phyloP scores from a whole-genome alignment of 2,113 vertebrate species.

The Perccottus glenii region DNA sequence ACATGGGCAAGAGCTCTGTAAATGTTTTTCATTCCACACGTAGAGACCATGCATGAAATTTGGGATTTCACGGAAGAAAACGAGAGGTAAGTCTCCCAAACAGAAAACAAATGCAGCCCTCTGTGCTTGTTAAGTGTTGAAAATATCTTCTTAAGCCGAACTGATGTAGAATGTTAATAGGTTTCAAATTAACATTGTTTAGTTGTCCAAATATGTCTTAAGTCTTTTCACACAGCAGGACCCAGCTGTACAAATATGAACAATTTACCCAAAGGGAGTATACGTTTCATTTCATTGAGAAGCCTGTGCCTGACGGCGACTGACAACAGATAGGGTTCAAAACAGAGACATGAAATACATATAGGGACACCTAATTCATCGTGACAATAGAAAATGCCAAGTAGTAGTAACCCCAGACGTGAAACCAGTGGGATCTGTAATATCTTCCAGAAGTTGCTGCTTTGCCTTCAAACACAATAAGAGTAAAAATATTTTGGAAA shows the following conservation, averaged over 20 bases:
- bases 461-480: constrained; percentile 22
- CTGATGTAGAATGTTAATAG: constrained; percentile 66
- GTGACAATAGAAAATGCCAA: constrained; percentile 34
- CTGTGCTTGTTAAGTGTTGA: constrained; percentile 44
- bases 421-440: constrained; percentile 36
- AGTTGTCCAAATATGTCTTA: constrained; percentile 63
- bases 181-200: constrained; percentile 75
- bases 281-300: constrained; percentile 57
- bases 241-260: constrained; percentile 73
- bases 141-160: constrained; percentile 61
- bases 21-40: constrained; percentile 12
- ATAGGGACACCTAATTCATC: constrained; percentile 44
- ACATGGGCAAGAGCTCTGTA: constrained; percentile 24
- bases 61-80: constrained; percentile 56
- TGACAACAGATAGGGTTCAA: constrained; percentile 55
- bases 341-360: constrained; percentile 51
- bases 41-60: constrained; percentile 10
- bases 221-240: constrained; percentile 38
- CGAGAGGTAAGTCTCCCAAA: constrained; percentile 26
- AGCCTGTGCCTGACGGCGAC: constrained; percentile 38
- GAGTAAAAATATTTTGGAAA: constrained; percentile 32
- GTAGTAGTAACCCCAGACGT: constrained; percentile 31
- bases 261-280: constrained; percentile 67
- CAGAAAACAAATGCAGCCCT: constrained; percentile 58
- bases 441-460: constrained; percentile 46